Evolutionary conservation across 2,888 invertebrate genomes (phyloP).

Genomic region (Euproctis similis): DNA sequence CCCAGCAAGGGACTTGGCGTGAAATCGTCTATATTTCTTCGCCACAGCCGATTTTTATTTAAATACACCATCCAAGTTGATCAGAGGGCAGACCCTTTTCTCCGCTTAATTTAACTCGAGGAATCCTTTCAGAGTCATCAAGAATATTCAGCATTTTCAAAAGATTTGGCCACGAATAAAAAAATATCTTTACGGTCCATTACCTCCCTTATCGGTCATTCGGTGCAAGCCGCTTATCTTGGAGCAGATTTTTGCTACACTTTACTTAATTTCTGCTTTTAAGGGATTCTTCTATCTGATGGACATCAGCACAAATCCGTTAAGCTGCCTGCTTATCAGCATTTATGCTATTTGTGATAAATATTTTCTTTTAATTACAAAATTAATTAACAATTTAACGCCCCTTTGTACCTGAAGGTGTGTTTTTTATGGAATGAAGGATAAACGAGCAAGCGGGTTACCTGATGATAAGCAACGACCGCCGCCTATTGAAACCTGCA

Average conservation of each 20-base stretch:
- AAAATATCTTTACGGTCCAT: slow-evolving; percentile 7
- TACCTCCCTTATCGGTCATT: slow-evolving; percentile 12
- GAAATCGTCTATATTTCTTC: too few species aligned
- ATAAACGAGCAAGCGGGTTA: too few species aligned
- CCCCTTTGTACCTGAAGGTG: too few species aligned
- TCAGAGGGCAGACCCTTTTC: background rate
- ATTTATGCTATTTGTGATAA: slow-evolving; percentile 6
- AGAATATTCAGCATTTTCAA: slow-evolving; percentile 1
- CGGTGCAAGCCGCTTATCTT: slow-evolving; percentile 18
- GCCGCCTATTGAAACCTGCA: too few species aligned
- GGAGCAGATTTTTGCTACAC: slow-evolving; percentile 13
- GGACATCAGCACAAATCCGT: slow-evolving; percentile 49
- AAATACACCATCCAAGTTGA: background rate
- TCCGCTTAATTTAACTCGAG: background rate
- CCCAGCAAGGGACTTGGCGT: too few species aligned
- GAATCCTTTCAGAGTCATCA: slow-evolving; percentile 1
- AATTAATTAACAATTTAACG: too few species aligned
- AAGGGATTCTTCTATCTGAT: slow-evolving; percentile 48
- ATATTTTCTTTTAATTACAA: too few species aligned
- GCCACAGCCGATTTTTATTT: too few species aligned
- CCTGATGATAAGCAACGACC: too few species aligned
- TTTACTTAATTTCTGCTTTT: slow-evolving; percentile 29
- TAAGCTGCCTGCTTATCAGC: slow-evolving; percentile 28
- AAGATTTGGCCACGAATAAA: slow-evolving; percentile 1
- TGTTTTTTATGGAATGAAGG: too few species aligned